These are phyloP conservation scores for Rhingia campestris DNA, from an alignment of 2,888 invertebrate genomes.

Conservation along the genomic window DNA sequence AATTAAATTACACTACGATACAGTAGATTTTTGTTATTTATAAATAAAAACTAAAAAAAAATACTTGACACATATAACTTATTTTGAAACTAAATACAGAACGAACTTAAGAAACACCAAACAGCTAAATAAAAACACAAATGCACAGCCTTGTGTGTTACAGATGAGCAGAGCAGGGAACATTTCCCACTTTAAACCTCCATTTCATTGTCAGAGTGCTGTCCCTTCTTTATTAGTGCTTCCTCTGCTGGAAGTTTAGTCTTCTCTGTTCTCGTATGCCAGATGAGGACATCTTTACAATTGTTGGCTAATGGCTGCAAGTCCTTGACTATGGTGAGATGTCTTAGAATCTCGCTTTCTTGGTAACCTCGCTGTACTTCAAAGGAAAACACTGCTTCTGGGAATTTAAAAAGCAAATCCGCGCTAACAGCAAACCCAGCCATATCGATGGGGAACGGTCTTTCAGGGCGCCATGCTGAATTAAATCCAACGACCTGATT, in stretches of 20 bases:
- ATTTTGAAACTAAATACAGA: not conserved
- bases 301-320: slow-evolving; percentile 95
- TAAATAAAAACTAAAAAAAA: not conserved
- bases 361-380: slow-evolving; percentile 94
- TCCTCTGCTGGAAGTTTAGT: slow-evolving; percentile 90
- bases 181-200: slow-evolving; percentile 83
- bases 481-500: slow-evolving; percentile 85
- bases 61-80: not conserved
- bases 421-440: slow-evolving; percentile 96
- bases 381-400: slow-evolving; percentile 91
- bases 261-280: slow-evolving; percentile 98
- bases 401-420: slow-evolving; percentile 87
- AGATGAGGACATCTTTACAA: slow-evolving; percentile 97
- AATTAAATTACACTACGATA: not conserved
- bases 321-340: slow-evolving; percentile 88
- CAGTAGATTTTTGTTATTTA: not conserved
- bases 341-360: slow-evolving; percentile 92
- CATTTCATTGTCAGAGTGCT: slow-evolving; percentile 85
- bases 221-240: slow-evolving; percentile 83
- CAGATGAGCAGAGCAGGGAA: slow-evolving; percentile 14
- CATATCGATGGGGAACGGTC: slow-evolving; percentile 99
- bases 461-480: slow-evolving; percentile 93
- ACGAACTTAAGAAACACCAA: slow-evolving; percentile 14
- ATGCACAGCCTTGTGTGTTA: slow-evolving; percentile 57
- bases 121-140: slow-evolving; percentile 16